Conservation (phyloP, 2,888 invertebrate genomes). For the Microctonus brassicae region DNA sequence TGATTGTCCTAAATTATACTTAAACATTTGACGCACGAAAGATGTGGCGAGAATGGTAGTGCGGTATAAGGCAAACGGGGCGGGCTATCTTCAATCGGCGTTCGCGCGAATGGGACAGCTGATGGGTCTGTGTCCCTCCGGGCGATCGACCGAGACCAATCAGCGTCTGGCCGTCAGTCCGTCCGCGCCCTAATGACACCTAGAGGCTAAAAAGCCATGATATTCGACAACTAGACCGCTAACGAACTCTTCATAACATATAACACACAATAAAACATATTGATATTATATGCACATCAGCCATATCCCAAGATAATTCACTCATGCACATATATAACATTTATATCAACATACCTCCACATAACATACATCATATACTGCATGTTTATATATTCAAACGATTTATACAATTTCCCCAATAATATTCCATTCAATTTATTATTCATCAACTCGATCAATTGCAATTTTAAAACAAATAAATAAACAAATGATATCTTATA, state of each 20-base stretch:
- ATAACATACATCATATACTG: no score
- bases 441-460: no score
- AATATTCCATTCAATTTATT: no score
- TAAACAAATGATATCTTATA: no score
- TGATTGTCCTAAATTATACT: conserved; percentile 19
- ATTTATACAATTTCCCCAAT: no score
- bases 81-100: conserved; percentile 39
- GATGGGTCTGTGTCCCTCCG: conserved; percentile 62
- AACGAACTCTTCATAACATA: conserved; percentile 54
- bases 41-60: conserved; percentile 13
- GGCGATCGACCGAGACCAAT: conserved; percentile 66
- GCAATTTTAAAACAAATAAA: no score
- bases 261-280: conserved; percentile 29
- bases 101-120: conserved; percentile 64
- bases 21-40: conserved; percentile 30
- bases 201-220: conserved; percentile 67
- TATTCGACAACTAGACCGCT: conserved; percentile 61
- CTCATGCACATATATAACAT: not conserved
- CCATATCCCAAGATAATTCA: no score
- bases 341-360: no score
- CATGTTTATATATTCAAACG: no score
- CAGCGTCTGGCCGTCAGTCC: conserved; percentile 56
- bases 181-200: conserved; percentile 66
- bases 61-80: conserved; percentile 7
- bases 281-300: conserved; percentile 20